Conservation (phyloP, 1,140 invertebrate genomes). For the Amyelois transitella region DNA sequence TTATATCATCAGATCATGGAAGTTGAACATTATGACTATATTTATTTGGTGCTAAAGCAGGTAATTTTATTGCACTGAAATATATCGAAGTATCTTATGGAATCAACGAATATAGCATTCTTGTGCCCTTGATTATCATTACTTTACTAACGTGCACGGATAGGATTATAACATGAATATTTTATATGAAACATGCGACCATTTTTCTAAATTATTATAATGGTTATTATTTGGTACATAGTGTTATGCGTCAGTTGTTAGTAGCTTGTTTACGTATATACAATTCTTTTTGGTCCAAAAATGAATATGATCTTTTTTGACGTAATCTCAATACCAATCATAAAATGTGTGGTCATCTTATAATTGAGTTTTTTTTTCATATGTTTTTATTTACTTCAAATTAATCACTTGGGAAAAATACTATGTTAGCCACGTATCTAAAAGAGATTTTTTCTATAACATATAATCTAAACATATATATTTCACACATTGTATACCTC, state of each 20-base stretch:
- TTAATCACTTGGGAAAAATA: slow-evolving; percentile 40
- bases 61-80: not conserved
- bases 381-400: slow-evolving; percentile 39
- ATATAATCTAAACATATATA: slow-evolving; percentile 66
- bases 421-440: slow-evolving; percentile 71
- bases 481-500: slow-evolving; percentile 69
- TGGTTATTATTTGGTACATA: not conserved
- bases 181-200: slow-evolving; percentile 5
- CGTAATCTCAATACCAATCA: slow-evolving; percentile 37
- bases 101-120: not conserved
- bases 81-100: slow-evolving; percentile 11
- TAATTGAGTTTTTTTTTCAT: slow-evolving; percentile 29
- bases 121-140: no score
- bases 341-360: slow-evolving; percentile 24
- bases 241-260: not conserved
- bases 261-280: not conserved
- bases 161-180: slow-evolving; percentile 14
- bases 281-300: not conserved
- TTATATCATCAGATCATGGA: slow-evolving; percentile 6
- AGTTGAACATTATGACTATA: slow-evolving; percentile 5
- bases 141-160: slow-evolving; percentile 14
- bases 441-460: slow-evolving; percentile 48
- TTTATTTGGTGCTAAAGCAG: slow-evolving; percentile 8
- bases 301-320: slow-evolving; percentile 3
- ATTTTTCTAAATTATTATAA: not conserved